A percentile compares a stretch with the other conserved stretches of the same genome.
These are phyloP conservation scores for Phylloscopus whistleri DNA, from an alignment of 2,113 vertebrate genomes.

Conservation along the genomic window DNA sequence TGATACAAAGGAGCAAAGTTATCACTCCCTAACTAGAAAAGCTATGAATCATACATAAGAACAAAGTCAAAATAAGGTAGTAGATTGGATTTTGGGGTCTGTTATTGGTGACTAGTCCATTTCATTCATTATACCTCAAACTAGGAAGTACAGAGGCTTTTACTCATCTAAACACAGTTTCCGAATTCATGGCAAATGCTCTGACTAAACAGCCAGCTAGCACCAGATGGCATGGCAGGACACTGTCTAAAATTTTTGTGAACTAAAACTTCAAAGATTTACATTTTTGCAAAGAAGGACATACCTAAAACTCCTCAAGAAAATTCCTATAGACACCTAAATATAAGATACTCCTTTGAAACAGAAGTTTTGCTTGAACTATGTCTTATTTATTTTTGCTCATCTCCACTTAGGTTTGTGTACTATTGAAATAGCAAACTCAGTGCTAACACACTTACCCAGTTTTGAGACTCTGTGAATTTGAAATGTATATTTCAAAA, in stretches of 20 bases:
- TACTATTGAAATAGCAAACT: not conserved
- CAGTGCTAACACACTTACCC: not conserved
- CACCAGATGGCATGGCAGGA: not conserved
- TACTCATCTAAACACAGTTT: not conserved
- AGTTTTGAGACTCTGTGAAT: not conserved
- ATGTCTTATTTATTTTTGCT: not conserved
- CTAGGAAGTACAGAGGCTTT: not conserved
- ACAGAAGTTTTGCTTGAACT: not conserved
- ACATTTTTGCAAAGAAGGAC: not conserved
- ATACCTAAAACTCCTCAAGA: not conserved
- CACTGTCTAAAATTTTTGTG: not conserved
- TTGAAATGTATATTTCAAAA: not conserved
- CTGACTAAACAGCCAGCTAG: not conserved
- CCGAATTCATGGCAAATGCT: not conserved
- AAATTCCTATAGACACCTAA: not conserved
- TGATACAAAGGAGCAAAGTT: not conserved
- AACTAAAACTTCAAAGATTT: not conserved
- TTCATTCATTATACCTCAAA: slow-evolving; percentile 40
- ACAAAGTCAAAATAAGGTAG: not conserved
- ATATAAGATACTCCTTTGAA: not conserved
- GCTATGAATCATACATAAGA: not conserved
- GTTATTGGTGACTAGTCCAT: not conserved
- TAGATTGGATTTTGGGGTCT: not conserved
- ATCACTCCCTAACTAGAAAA: not conserved
- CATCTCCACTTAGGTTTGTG: not conserved